A percentile compares a stretch with the other conserved stretches of the same genome.
These are phyloP conservation scores for Sinocyclocheilus maitianheensis DNA, from an alignment of 2,113 vertebrate genomes.

Conservation along the genomic window DNA sequence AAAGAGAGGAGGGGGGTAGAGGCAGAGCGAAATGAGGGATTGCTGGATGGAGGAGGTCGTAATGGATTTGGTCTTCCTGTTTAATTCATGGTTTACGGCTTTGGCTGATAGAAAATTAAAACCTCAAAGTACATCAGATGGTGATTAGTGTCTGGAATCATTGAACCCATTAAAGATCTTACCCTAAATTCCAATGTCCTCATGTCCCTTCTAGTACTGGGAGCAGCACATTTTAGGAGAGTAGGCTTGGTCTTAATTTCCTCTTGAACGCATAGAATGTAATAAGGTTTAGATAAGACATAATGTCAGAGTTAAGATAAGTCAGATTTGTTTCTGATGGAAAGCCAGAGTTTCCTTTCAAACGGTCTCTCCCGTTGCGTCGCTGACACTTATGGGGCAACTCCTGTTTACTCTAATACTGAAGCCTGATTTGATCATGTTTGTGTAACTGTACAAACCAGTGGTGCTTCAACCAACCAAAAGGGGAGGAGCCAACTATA, in stretches of 20 bases:
- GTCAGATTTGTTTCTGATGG: slow-evolving; percentile 10
- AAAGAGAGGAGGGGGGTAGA: not conserved
- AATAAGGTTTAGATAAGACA: slow-evolving; percentile 1
- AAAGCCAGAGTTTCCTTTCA: not conserved
- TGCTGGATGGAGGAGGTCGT: slow-evolving; percentile 48
- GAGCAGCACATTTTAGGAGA: slow-evolving; percentile 22
- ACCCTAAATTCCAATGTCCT: slow-evolving; percentile 48
- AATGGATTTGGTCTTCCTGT: slow-evolving; percentile 71
- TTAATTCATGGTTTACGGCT: slow-evolving; percentile 72
- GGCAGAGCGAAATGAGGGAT: not conserved
- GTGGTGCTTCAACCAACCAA: no score
- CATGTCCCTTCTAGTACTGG: slow-evolving; percentile 32
- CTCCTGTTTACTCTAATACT: no score
- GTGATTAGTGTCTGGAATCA: slow-evolving; percentile 56
- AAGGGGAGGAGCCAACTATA: no score
- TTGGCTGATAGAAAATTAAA: slow-evolving; percentile 64
- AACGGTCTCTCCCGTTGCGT: no score
- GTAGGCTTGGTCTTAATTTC: slow-evolving; percentile 31
- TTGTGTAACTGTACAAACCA: no score
- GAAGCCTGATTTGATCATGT: no score
- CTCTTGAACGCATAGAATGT: slow-evolving; percentile 8
- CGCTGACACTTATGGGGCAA: no score
- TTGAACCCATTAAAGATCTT: slow-evolving; percentile 57
- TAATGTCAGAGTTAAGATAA: slow-evolving; percentile 11
- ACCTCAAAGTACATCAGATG: slow-evolving; percentile 55